Conservation (phyloP, 2,888 invertebrate species). For the Cheilosia pagana region DNA sequence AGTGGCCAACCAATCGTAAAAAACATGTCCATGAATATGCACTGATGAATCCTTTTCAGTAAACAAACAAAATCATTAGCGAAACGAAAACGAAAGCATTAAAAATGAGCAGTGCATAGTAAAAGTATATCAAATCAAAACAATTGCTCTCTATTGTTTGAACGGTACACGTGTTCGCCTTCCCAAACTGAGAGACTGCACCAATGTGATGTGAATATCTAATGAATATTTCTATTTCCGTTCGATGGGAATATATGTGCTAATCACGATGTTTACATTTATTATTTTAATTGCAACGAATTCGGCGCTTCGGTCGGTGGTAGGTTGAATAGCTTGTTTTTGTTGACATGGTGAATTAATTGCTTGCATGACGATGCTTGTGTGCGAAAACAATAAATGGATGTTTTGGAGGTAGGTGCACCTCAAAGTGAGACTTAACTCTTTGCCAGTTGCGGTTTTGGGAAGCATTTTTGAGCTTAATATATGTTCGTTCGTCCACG, state of each 20-base stretch:
- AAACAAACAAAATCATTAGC: background rate
- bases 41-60: no score
- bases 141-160: slow-evolving; percentile 16
- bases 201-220: slow-evolving; percentile 20
- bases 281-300: background rate
- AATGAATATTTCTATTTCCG: slow-evolving; percentile 8
- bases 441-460: no score
- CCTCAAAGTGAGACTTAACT: no score
- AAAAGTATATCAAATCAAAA: background rate
- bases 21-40: no score
- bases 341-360: background rate
- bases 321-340: background rate
- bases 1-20: no score
- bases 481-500: no score
- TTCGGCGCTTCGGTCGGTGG: background rate
- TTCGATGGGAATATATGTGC: background rate
- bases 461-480: no score
- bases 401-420: no score
- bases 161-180: slow-evolving; percentile 2
- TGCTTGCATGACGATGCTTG: background rate
- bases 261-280: slow-evolving; percentile 2
- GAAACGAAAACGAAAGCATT: slow-evolving; percentile 22
- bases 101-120: background rate
- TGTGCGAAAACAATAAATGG: no score
- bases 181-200: slow-evolving; percentile 1